A percentile compares a stretch with the other conserved stretches of the same genome.
Evolutionary conservation across 1,140 invertebrate genomes (phyloP).

Genomic region (Venustaconcha ellipsiformis): DNA sequence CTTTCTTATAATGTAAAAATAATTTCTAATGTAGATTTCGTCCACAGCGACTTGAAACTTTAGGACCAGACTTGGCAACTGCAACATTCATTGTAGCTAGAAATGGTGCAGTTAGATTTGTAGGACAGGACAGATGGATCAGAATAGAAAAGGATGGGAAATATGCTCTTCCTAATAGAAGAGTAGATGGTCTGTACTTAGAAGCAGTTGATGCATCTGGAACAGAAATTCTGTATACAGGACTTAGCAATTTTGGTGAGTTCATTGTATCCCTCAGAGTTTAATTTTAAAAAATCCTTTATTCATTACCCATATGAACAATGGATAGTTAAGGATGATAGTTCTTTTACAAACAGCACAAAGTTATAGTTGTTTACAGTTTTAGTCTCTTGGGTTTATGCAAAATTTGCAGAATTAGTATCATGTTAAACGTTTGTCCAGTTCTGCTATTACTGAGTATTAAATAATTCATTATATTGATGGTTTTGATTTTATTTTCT

Average conservation of each 20-base stretch:
- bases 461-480: background rate
- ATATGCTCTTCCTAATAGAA: slow-evolving; percentile 72
- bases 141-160: slow-evolving; percentile 58
- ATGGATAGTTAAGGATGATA: no score
- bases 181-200: slow-evolving; percentile 72
- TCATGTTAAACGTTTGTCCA: background rate
- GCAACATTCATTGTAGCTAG: slow-evolving; percentile 80
- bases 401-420: background rate
- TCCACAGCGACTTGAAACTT: slow-evolving; percentile 63
- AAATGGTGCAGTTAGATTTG: slow-evolving; percentile 79
- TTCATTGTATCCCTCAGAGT: no score
- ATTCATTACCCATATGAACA: no score
- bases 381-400: background rate
- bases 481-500: background rate
- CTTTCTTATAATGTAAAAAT: no score
- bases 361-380: background rate
- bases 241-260: slow-evolving; percentile 75
- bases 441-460: background rate
- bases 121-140: slow-evolving; percentile 70
- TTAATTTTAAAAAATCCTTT: no score
- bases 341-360: no score
- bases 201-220: slow-evolving; percentile 78
- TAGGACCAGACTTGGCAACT: slow-evolving; percentile 80
- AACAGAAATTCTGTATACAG: slow-evolving; percentile 78
- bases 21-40: slow-evolving; percentile 57